These are phyloP conservation scores for Sigmodon hispidus DNA, from an alignment of 2,113 vertebrate genomes.

Conservation along the genomic window DNA sequence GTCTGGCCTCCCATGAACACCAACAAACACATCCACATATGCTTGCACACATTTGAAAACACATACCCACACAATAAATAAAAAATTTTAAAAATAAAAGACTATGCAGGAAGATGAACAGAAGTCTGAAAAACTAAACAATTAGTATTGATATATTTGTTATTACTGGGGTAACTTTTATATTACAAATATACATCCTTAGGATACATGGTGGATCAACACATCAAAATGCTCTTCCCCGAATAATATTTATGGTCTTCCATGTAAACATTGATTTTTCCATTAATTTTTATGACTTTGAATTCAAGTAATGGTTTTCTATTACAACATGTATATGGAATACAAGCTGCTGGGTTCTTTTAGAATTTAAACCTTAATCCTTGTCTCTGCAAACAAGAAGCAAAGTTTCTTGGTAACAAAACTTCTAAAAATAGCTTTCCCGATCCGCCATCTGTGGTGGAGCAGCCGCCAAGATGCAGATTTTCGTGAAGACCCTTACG, in stretches of 20 bases:
- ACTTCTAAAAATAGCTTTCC: neutral
- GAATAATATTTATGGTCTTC: constrained; percentile 23
- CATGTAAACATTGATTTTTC: neutral
- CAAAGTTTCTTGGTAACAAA: neutral
- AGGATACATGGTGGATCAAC: neutral
- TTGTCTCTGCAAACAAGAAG: neutral
- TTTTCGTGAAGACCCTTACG: too few relatives aligned
- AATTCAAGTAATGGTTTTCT: neutral
- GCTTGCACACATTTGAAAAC: neutral
- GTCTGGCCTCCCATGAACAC: neutral
- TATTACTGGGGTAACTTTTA: neutral
- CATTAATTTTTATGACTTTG: neutral
- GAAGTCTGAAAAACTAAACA: neutral
- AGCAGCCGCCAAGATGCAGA: too few relatives aligned
- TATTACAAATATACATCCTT: neutral
- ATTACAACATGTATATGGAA: neutral
- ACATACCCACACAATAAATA: neutral
- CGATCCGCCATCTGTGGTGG: too few relatives aligned
- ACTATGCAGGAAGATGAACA: neutral
- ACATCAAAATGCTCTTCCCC: neutral
- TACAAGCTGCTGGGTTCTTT: neutral
- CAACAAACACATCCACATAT: neutral
- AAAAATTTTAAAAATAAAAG: neutral
- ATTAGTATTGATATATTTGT: neutral
- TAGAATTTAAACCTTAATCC: constrained; percentile 22